phyloP scores from a whole-genome alignment of 2,888 invertebrate species.

The Caenorhabditis japonica region DNA sequence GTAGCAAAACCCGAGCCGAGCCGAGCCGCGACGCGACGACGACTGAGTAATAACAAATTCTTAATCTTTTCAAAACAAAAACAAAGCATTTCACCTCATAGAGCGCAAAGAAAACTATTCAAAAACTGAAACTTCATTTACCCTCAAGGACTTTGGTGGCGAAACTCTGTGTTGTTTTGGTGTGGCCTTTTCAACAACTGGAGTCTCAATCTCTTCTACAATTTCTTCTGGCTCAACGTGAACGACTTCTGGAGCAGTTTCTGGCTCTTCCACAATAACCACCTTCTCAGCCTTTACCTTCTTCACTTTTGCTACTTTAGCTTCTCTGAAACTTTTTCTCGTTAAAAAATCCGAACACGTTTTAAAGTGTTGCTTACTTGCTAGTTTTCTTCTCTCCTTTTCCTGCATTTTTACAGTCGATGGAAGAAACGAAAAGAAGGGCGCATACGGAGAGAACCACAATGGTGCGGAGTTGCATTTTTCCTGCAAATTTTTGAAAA shows the following conservation, averaged over 20 bases:
- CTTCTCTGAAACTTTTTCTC: slow-evolving; percentile 40
- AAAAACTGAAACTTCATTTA: too few species aligned
- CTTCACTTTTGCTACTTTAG: slow-evolving; percentile 42
- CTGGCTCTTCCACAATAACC: slow-evolving; percentile 30
- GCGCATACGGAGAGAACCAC: slow-evolving; percentile 54
- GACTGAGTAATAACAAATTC: too few species aligned
- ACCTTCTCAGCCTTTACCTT: slow-evolving; percentile 50
- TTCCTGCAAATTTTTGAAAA: too few species aligned
- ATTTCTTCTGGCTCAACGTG: slow-evolving; percentile 18
- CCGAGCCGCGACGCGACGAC: too few species aligned
- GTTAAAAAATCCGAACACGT: too few species aligned
- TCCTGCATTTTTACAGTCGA: slow-evolving; percentile 62
- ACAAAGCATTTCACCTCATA: too few species aligned
- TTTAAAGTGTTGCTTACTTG: slow-evolving; percentile 34
- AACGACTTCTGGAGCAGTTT: slow-evolving; percentile 17
- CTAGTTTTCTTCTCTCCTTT: slow-evolving; percentile 55
- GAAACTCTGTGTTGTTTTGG: slow-evolving; percentile 24
- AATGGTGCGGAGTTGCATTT: slow-evolving; percentile 51
- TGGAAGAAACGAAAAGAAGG: slow-evolving; percentile 56
- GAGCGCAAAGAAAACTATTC: too few species aligned
- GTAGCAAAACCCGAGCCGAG: too few species aligned
- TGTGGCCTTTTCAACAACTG: slow-evolving; percentile 13
- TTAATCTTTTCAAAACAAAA: too few species aligned
- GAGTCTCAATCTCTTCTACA: slow-evolving; percentile 23
- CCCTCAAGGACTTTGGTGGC: slow-evolving; percentile 51